Base-by-base conservation (phyloP, 1,140 invertebrate genomes). In the Andrena cerasifolii region DNA sequence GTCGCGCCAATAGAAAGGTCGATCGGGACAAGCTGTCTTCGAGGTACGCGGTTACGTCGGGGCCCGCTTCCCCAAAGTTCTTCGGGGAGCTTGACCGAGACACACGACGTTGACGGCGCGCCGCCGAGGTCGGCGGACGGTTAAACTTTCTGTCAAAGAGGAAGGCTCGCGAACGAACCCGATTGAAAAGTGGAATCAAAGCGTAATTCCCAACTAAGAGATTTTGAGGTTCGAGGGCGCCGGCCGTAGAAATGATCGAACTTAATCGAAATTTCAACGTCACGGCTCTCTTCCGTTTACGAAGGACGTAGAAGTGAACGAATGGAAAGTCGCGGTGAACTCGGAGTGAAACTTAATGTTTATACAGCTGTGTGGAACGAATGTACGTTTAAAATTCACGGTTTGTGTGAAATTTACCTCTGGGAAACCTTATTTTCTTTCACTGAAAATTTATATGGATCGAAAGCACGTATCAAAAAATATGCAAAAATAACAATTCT, bases 131-230 rank as follows among this genome's bases (percentile, higher is more conserved):
- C 62, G 71, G 53, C 62, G 61, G 59, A 68, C 58, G 78, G 66
- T 84, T 80, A 63, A 83, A 84, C 78, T 83, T 83, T 83, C 67
- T 43, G 71, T 76, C 71, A 83, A 83, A 84, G 78, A 68, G 76
- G 53, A 68, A 70, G 75, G 63, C 61, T 78, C 18, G 49, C 47
- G 62, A 76, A 47, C 28, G 65, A 59, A 76, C 53, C 45, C 65
- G 53, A 71, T 62, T 79, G 70, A 79, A 62, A 74, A 71, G 31
- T 68, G 65, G 61, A 75, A 74, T 79, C 80, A 84, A 84, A 84
- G 82, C 82, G 80, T 66, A 83, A 84, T 70, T 49, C 66, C 63
- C 51, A 14, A 75, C 59, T 74, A 45, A 74, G 79, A 79, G 70
- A 78, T 82, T 79, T 82, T 71, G 70, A 79, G 49, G 80, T 68